Conservation (phyloP, 2,797 vertebrate genomes). For the Acestrorhynchus altus region DNA sequence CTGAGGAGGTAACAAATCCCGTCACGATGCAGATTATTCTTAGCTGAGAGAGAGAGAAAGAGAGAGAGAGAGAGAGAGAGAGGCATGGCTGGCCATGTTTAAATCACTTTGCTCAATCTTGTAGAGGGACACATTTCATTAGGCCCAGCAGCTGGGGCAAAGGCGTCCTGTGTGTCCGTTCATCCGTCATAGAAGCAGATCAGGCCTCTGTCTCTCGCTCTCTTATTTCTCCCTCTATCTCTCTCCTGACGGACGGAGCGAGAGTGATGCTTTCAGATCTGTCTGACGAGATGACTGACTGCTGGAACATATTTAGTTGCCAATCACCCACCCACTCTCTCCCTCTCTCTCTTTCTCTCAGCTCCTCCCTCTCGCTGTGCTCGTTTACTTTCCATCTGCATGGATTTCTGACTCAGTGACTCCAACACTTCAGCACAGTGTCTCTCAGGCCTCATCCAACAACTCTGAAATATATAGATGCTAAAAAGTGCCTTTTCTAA, state of each 20-base stretch:
- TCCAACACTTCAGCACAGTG: background rate
- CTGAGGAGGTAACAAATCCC: constrained; percentile 27
- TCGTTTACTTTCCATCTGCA: background rate
- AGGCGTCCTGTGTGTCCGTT: constrained; percentile 68
- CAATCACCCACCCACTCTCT: constrained; percentile 54
- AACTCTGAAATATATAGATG: background rate
- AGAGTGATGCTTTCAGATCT: constrained; percentile 68
- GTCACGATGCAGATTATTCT: constrained; percentile 49
- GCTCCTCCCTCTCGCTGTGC: background rate
- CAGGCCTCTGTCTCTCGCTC: constrained; percentile 53
- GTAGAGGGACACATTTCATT: constrained; percentile 85
- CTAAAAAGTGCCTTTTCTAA: too few species aligned
- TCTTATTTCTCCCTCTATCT: constrained; percentile 37
- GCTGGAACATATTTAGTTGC: constrained; percentile 71
- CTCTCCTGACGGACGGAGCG: constrained; percentile 62
- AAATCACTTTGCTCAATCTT: constrained; percentile 83
- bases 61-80: constrained; percentile 37
- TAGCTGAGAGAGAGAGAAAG: constrained; percentile 45
- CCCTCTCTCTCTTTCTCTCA: constrained; percentile 15
- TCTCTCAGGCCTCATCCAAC: background rate
- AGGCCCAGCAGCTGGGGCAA: constrained; percentile 80
- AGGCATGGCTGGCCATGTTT: constrained; percentile 76
- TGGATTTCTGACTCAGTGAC: background rate
- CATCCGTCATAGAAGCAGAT: constrained; percentile 82
- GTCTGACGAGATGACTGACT: constrained; percentile 72